Base-by-base conservation (phyloP, 2,797 vertebrate species). In the Gallinago solitaria region DNA sequence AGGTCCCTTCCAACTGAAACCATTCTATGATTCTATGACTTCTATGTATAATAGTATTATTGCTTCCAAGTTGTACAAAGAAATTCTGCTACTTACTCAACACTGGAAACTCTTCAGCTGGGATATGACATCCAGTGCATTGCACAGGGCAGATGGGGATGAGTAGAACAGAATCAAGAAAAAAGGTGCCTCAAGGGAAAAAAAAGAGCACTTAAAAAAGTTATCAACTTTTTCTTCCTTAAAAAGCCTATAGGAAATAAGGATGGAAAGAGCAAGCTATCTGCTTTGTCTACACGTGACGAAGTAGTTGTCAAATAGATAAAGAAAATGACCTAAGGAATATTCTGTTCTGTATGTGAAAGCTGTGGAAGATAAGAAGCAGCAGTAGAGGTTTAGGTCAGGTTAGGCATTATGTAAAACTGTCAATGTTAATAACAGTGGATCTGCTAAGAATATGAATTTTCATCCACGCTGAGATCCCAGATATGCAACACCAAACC, bases 401-500 rank as follows among this genome's bases (percentile, higher is more conserved):
- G 59, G 35, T 50, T 65, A 59, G 39, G 32, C 76, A 32, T 53
- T 61, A 41, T 76, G 23, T 25, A n/a, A 47, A 77, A 20, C 35
- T 47, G 25, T 7, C 60, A 4, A 0, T 2, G 23, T 28, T 57
- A 41, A 23, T 12, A 28, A 20, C 47, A 65, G 32, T 30, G 79
- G 16, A 23, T 39, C 75, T 78, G 78, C 61, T 25, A 12, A 7
- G 7, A 53, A 14, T 15, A 1, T 0, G 20, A 43, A 39, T 39
- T 13, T 0, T 25, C 2, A 0, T 20, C 53, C 57, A 1, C 1
- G 2, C 11, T 7, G 43, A 41, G 51, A 24, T 35, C 53, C 50
- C 24, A 30, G 41, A 0, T 16, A 6, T 0, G 0, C 9, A 11
- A 7, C 21, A 6, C 11, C 41, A 10, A 60, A 3, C 9, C 15